Conservation (phyloP, 1,140 invertebrate species). For the Aphis gossypii region DNA sequence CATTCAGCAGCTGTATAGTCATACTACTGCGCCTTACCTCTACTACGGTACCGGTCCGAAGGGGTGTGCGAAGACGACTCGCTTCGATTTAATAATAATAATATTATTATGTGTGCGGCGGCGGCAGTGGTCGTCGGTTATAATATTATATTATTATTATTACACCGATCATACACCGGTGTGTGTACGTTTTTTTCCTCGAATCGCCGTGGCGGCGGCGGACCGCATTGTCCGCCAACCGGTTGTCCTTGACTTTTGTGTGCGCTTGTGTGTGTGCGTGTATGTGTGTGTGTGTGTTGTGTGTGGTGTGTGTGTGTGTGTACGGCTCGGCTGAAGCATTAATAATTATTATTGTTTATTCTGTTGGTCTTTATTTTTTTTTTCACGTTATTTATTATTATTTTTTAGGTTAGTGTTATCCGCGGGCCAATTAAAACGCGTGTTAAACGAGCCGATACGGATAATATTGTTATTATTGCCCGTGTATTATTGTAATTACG, state of each 20-base stretch:
- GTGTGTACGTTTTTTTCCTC: conserved; percentile 2
- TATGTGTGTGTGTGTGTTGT: neutral
- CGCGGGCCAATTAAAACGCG: conserved; percentile 37
- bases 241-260: conserved; percentile 38
- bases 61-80: neutral
- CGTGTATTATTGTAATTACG: neutral
- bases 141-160: neutral
- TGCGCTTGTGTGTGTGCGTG: neutral
- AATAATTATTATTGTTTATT: conserved; percentile 31
- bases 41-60: neutral
- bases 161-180: too few species aligned
- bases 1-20: too few species aligned
- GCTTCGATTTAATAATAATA: neutral
- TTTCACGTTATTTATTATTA: neutral
- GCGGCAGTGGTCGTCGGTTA: neutral
- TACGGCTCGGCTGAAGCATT: neutral
- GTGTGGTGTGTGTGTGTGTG: neutral
- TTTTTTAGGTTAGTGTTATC: conserved; percentile 52
- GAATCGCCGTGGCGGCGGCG: neutral
- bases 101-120: neutral
- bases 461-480: neutral
- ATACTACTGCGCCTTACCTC: neutral
- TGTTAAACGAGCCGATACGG: conserved; percentile 49
- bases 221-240: conserved; percentile 35
- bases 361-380: neutral